Base-by-base conservation (phyloP, 2,888 invertebrate genomes). In the Macroteleia sp. region DNA sequence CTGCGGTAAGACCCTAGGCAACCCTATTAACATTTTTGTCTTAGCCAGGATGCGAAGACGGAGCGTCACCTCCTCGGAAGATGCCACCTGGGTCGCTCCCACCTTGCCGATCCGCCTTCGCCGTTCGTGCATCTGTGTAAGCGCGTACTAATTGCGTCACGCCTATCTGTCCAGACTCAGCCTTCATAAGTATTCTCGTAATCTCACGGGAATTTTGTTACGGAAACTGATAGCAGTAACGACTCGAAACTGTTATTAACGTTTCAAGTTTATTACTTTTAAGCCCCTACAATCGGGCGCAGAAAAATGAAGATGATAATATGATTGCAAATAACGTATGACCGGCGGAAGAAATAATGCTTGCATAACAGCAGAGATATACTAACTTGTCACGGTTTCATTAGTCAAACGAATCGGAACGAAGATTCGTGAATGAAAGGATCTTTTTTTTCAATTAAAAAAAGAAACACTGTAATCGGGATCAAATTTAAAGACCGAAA, bases 121-220 rank as follows among this genome's bases (percentile, higher is more conserved):
- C 46, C 22, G 46, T 42, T 59, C 62, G n/a, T 70, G 46, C 66
- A 50, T 48, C 66, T 66, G 66, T 69, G 44, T 71, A 48, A 32
- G 56, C 59, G 59, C 48, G 59, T 52, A 77, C 77, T 71, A 77
- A 77, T 77, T 77, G 77, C 76, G 69, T 76, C 76, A 76, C 76
- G 69, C 77, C 77, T 71, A 77, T 77, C 71, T 71, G 66, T 77
- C 76, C 76, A 52, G 61, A 30, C 76, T 41, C 36, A 56, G 56
- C 19, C 67, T 75, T 57, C 69, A 44, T 62, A 69, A 69, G 62
- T 62, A 75, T 62, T 62, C 62, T 41, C 62, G 69, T 69, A 69
- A 75, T 75, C 67, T 69, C 59, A 52, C 57, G 77, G 57, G 75
- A 75, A 70, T 77, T 70, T 77, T 41, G 77, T 77, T 77, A 59